A percentile compares a stretch with the other conserved stretches of the same genome.
Evolutionary conservation across 2,888 invertebrate genomes (phyloP).

Genomic region (Cryptophagus acutangulus): DNA sequence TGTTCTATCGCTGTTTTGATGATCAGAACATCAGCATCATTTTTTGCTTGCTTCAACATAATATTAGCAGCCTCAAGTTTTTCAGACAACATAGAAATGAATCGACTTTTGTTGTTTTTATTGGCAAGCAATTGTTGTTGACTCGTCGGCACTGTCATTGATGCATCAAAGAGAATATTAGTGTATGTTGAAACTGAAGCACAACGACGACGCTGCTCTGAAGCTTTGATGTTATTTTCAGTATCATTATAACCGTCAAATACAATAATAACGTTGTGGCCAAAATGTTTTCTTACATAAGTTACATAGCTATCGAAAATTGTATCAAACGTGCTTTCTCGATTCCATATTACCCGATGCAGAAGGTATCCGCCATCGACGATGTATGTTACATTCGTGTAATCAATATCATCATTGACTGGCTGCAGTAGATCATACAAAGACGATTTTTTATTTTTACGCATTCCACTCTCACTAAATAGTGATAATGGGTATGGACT

Average conservation of each 20-base stretch:
- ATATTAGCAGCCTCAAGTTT: slow-evolving; percentile 31
- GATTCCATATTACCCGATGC: slow-evolving; percentile 26
- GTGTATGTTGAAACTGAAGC: slow-evolving; percentile 28
- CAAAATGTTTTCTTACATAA: slow-evolving; percentile 30
- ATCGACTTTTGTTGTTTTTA: slow-evolving; percentile 24
- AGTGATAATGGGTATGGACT: slow-evolving; percentile 31
- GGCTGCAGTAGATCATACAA: slow-evolving; percentile 13
- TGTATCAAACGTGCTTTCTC: slow-evolving; percentile 18
- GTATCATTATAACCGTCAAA: too few species aligned
- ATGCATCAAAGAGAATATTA: slow-evolving; percentile 25
- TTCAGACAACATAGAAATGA: slow-evolving; percentile 27
- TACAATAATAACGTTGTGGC: slow-evolving; percentile 32
- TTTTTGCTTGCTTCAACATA: slow-evolving; percentile 28
- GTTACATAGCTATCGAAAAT: slow-evolving; percentile 19
- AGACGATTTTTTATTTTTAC: slow-evolving; percentile 14
- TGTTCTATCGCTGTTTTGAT: slow-evolving; percentile 27
- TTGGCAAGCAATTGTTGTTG: slow-evolving; percentile 29
- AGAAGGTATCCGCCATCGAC: slow-evolving; percentile 31
- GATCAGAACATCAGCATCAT: slow-evolving; percentile 30
- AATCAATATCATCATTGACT: slow-evolving; percentile 13
- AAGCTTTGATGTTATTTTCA: slow-evolving; percentile 21
- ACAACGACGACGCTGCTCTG: slow-evolving; percentile 22
- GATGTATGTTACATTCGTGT: slow-evolving; percentile 22
- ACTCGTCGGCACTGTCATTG: slow-evolving; percentile 32
- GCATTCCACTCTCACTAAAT: slow-evolving; percentile 18